Conservation (phyloP, 2,888 invertebrate species). For the Blastobasis adustella region DNA sequence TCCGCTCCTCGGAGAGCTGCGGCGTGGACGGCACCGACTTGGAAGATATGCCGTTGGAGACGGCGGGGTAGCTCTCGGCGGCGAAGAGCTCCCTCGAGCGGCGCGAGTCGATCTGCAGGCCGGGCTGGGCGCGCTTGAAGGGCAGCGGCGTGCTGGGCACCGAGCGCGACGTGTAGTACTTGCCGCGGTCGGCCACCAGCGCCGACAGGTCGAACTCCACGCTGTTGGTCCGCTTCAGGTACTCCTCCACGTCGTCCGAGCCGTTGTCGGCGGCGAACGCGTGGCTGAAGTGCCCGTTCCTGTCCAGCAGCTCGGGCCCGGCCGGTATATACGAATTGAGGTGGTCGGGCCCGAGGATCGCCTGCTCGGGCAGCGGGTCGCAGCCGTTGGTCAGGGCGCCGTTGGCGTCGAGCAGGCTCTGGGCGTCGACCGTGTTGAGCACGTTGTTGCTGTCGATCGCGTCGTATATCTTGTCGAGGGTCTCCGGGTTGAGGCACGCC, state of each 20-base stretch:
- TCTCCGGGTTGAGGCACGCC: constrained; percentile 73
- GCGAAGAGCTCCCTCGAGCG: constrained; percentile 52
- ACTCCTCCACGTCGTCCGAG: constrained; percentile 57
- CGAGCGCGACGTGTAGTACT: constrained; percentile 76
- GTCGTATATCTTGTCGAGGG: constrained; percentile 79
- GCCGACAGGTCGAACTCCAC: constrained; percentile 62
- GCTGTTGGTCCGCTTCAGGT: constrained; percentile 57
- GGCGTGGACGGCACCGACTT: constrained; percentile 86
- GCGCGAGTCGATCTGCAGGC: constrained; percentile 53
- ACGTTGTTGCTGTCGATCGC: constrained; percentile 74
- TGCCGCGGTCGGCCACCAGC: constrained; percentile 50
- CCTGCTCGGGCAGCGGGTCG: constrained; percentile 51
- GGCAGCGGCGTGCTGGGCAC: constrained; percentile 82
- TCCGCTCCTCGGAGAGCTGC: constrained; percentile 66
- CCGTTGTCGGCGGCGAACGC: constrained; percentile 40
- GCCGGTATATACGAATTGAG: constrained; percentile 57
- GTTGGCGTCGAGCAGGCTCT: constrained; percentile 42
- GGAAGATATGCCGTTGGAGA: constrained; percentile 73
- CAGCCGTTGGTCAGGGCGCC: constrained; percentile 54
- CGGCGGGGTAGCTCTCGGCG: constrained; percentile 37
- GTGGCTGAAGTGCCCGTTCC: constrained; percentile 47
- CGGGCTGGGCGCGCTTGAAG: constrained; percentile 52
- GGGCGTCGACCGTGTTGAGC: constrained; percentile 42
- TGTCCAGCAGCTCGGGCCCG: constrained; percentile 43
- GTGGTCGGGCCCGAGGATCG: constrained; percentile 52